These are phyloP conservation scores for Himalopsyche kuldschensis DNA, from an alignment of 2,888 invertebrate genomes.

Conservation along the genomic window DNA sequence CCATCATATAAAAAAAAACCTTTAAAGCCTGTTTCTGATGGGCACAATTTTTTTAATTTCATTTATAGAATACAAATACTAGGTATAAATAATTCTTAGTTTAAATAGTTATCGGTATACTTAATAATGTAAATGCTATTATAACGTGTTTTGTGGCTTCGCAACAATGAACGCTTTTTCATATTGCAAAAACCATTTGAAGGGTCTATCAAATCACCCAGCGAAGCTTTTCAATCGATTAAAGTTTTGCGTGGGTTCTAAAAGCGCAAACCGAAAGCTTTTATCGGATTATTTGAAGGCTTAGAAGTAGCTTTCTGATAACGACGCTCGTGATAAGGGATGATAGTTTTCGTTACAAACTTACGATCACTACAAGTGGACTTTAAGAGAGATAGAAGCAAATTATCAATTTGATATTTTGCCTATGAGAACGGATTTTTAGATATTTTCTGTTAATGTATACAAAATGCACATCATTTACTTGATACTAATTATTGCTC, in stretches of 20 bases:
- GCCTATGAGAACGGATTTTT: not conserved
- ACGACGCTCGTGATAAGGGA: not conserved
- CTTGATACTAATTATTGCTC: too few species aligned
- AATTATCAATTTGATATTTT: not conserved
- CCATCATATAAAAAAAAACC: too few species aligned
- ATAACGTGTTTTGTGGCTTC: not conserved
- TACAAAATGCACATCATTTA: too few species aligned
- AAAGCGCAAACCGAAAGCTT: not conserved
- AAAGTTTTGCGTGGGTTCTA: not conserved
- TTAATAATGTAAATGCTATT: too few species aligned
- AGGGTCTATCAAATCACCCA: not conserved
- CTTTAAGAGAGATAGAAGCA: not conserved
- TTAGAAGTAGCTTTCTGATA: not conserved
- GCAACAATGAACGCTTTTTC: not conserved
- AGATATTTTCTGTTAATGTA: too few species aligned
- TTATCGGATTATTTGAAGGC: conserved; percentile 7
- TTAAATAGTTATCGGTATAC: too few species aligned
- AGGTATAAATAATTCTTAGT: too few species aligned
- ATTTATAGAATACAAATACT: too few species aligned
- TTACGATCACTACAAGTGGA: not conserved
- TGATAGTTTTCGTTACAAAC: not conserved
- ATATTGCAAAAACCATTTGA: not conserved
- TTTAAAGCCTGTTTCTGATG: too few species aligned
- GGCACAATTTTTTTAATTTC: too few species aligned
- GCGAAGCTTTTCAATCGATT: not conserved